Evolutionary conservation across 1,140 invertebrate genomes (phyloP).

Genomic region (Meloidogyne exigua): DNA sequence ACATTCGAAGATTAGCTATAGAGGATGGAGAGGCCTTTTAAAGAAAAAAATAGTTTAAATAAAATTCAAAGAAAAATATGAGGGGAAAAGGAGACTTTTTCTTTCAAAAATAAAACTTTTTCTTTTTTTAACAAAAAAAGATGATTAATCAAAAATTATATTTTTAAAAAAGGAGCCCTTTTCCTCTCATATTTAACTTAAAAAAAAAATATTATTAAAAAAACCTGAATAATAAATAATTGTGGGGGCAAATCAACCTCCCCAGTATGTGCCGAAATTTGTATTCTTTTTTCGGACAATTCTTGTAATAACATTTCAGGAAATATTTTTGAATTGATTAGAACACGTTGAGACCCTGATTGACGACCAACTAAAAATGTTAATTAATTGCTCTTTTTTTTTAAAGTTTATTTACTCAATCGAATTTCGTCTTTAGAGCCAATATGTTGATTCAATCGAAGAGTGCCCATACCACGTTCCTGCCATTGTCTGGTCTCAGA

Average conservation of each 20-base stretch:
- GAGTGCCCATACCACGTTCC: conserved; percentile 43
- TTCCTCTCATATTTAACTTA: background rate
- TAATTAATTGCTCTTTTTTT: background rate
- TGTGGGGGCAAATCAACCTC: conserved; percentile 45
- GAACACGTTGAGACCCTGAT: conserved; percentile 48
- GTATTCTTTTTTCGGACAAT: conserved; percentile 46
- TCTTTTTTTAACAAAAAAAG: no score
- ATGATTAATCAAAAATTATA: no score
- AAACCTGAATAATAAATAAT: conserved; percentile 43
- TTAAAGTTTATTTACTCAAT: conserved; percentile 32
- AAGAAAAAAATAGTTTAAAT: background rate
- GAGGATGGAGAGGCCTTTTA: conserved; percentile 15
- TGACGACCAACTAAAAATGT: conserved; percentile 43
- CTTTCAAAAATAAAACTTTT: no score
- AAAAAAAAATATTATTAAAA: no score
- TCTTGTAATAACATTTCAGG: conserved; percentile 51
- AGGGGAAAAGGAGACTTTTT: no score
- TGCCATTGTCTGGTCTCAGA: conserved; percentile 43
- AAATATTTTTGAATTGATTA: conserved; percentile 50
- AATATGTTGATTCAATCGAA: conserved; percentile 41
- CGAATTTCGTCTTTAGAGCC: conserved; percentile 33
- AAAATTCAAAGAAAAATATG: no score
- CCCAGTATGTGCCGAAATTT: conserved; percentile 39
- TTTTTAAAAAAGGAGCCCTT: no score
- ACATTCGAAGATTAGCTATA: conserved; percentile 7